Evolutionary conservation across 2,113 vertebrate species (phyloP).

Genomic region (Indri indri): DNA sequence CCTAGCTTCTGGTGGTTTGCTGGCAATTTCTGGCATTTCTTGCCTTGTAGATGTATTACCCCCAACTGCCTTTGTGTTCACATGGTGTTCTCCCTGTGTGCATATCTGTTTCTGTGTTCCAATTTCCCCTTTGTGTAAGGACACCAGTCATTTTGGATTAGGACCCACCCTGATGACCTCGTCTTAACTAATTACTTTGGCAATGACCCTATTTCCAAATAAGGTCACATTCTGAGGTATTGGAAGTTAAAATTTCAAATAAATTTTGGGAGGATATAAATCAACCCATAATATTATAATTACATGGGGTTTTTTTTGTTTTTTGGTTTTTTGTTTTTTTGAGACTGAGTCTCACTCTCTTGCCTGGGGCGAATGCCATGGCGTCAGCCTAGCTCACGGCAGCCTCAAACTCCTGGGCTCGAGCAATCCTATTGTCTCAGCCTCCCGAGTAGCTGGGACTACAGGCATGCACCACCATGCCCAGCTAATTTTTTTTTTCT

Average conservation of each 20-base stretch:
- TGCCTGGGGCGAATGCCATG: too few relatives aligned
- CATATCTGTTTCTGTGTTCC: not conserved
- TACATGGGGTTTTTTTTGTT: too few relatives aligned
- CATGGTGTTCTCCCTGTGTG: not conserved
- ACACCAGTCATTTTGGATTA: not conserved
- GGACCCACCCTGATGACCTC: not conserved
- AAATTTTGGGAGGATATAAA: not conserved
- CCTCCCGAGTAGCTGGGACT: too few relatives aligned
- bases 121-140: not conserved
- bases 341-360: too few relatives aligned
- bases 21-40: too few relatives aligned
- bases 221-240: not conserved
- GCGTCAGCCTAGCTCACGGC: too few relatives aligned
- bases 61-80: not conserved
- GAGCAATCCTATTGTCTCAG: too few relatives aligned
- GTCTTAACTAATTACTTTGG: not conserved
- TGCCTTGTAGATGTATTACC: not conserved
- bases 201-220: slow-evolving; percentile 16
- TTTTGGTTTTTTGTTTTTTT: too few relatives aligned
- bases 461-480: too few relatives aligned
- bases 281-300: not conserved
- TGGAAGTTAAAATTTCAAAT: not conserved
- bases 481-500: too few relatives aligned
- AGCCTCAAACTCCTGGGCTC: too few relatives aligned
- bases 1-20: not conserved